phyloP scores from a whole-genome alignment of 2,888 invertebrate genomes.

The Euplagia quadripunctaria region DNA sequence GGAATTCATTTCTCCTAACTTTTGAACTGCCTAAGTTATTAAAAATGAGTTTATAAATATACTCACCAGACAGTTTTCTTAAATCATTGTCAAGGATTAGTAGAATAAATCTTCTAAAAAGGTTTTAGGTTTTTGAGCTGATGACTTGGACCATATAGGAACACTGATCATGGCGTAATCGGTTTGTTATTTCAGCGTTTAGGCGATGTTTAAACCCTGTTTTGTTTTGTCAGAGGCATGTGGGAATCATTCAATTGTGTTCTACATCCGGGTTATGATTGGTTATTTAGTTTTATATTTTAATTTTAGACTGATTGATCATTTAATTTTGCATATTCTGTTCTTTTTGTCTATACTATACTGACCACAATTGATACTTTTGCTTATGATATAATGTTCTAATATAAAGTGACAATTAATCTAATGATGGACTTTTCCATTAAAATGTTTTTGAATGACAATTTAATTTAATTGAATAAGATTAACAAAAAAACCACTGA shows the following conservation, averaged over 20 bases:
- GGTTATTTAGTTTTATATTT: constrained; percentile 61
- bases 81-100: not conserved
- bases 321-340: constrained; percentile 12
- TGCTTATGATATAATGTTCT: not conserved
- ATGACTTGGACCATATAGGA: constrained; percentile 63
- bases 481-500: not conserved
- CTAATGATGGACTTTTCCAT: too few relatives aligned
- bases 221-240: constrained; percentile 85
- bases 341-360: constrained; percentile 4
- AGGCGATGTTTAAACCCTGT: constrained; percentile 82
- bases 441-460: too few relatives aligned
- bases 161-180: constrained; percentile 82
- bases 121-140: constrained; percentile 36
- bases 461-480: too few relatives aligned
- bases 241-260: constrained; percentile 87
- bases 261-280: constrained; percentile 84
- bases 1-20: not conserved
- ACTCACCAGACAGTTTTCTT: too few relatives aligned
- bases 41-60: not conserved
- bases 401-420: too few relatives aligned
- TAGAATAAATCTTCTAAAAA: not conserved
- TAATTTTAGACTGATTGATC: constrained; percentile 67
- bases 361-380: not conserved
- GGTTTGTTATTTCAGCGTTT: constrained; percentile 86
- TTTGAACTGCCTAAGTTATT: not conserved